A percentile compares a stretch with the other conserved stretches of the same genome.
phyloP scores from a whole-genome alignment of 2,888 invertebrate species.

The Hipparchia semele region DNA sequence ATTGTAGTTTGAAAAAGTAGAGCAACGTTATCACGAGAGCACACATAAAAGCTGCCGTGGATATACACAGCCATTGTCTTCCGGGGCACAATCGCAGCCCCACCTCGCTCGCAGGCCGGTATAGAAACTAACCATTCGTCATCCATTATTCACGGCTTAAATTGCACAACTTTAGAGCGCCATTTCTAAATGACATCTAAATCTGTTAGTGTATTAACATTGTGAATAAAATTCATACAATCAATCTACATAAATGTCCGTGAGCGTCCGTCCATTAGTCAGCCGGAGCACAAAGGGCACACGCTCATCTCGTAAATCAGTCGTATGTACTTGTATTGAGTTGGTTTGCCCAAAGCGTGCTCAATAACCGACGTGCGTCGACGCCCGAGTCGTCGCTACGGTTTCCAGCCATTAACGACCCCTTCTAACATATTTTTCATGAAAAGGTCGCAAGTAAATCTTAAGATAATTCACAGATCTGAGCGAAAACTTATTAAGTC shows the following conservation, averaged over 20 bases:
- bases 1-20: conserved; percentile 4
- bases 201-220: conserved; percentile 84
- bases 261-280: conserved; percentile 83
- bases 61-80: conserved; percentile 23
- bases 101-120: conserved; percentile 67
- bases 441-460: conserved; percentile 3
- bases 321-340: conserved; percentile 77
- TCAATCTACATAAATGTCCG: conserved; percentile 84
- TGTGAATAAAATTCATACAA: conserved; percentile 84
- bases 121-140: conserved; percentile 78
- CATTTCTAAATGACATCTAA: conserved; percentile 84
- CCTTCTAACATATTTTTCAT: conserved; percentile 67
- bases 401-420: conserved; percentile 77
- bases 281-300: conserved; percentile 81
- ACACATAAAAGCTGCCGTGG: conserved; percentile 8
- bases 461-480: neutral
- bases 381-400: conserved; percentile 49
- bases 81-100: conserved; percentile 61
- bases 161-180: conserved; percentile 83
- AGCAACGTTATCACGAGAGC: conserved; percentile 13
- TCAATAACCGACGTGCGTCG: conserved; percentile 68
- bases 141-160: conserved; percentile 83
- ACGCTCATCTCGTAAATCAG: conserved; percentile 83
- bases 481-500: neutral
- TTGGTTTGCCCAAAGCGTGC: conserved; percentile 77